Conservation (phyloP, 1,140 invertebrate genomes). For the Popillia japonica region DNA sequence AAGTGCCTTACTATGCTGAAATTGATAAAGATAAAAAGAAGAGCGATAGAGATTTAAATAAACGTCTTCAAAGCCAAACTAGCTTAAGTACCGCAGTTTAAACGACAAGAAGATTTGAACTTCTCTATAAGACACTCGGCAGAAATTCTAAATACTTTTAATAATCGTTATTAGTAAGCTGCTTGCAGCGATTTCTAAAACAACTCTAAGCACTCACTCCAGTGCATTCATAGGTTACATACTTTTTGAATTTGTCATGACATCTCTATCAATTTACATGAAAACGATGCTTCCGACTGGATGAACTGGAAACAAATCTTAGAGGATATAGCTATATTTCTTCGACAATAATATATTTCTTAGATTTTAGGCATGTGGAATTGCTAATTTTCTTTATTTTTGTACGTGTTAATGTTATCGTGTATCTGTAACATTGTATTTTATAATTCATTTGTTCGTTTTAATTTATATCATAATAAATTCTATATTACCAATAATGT, state of each 20-base stretch:
- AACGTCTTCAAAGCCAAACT: slow-evolving; percentile 48
- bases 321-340: no score
- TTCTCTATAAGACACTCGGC: background rate
- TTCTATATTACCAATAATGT: slow-evolving; percentile 15
- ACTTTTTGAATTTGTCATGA: no score
- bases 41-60: background rate
- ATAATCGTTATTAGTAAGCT: no score
- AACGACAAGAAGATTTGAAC: background rate
- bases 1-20: slow-evolving; percentile 8
- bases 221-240: no score
- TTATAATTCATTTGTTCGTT: slow-evolving; percentile 25
- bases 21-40: slow-evolving; percentile 35
- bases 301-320: no score
- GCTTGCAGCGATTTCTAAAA: no score
- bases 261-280: no score
- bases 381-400: slow-evolving; percentile 37
- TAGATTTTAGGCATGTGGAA: slow-evolving; percentile 45
- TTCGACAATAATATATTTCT: background rate
- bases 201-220: no score
- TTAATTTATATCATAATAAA: slow-evolving; percentile 38
- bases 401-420: slow-evolving; percentile 1
- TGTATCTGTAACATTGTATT: background rate
- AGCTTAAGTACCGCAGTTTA: slow-evolving; percentile 55
- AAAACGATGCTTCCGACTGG: no score
- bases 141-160: no score